These are phyloP conservation scores for Taxidea taxus DNA, from an alignment of 2,113 vertebrate species.

Conservation along the genomic window DNA sequence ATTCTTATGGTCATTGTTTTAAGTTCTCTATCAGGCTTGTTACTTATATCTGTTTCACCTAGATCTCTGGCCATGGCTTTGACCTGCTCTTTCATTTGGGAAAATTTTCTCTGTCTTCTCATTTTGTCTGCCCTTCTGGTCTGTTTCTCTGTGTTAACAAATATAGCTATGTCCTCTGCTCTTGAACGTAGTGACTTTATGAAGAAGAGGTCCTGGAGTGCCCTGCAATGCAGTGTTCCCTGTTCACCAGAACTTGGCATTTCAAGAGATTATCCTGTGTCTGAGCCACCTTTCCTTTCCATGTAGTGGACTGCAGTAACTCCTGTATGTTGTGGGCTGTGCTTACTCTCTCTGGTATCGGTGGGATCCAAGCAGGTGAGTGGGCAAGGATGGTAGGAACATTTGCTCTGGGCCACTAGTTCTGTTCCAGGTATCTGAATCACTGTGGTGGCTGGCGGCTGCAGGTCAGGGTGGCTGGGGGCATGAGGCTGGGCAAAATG, in stretches of 20 bases:
- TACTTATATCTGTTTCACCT: neutral
- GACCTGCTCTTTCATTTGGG: neutral
- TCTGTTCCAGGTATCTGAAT: neutral
- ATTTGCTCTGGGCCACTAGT: neutral
- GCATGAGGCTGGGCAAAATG: neutral
- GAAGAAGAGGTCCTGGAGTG: neutral
- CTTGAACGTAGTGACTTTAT: neutral
- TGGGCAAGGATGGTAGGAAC: neutral
- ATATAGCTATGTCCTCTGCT: neutral
- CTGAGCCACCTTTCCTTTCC: neutral
- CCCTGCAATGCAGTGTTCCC: neutral
- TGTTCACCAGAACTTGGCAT: neutral
- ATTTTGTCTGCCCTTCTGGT: neutral
- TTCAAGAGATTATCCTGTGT: neutral
- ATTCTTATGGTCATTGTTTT: neutral
- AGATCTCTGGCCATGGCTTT: neutral
- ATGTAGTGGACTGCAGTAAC: neutral
- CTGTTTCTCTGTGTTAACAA: neutral
- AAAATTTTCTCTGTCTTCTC: neutral
- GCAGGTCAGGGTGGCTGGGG: neutral
- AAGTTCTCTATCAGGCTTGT: neutral
- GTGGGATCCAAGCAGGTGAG: neutral
- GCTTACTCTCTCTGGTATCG: neutral
- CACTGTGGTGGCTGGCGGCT: neutral
- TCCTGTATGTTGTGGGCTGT: neutral